Conservation (phyloP, 2,888 invertebrate genomes). For the Ochropleura leucogaster region DNA sequence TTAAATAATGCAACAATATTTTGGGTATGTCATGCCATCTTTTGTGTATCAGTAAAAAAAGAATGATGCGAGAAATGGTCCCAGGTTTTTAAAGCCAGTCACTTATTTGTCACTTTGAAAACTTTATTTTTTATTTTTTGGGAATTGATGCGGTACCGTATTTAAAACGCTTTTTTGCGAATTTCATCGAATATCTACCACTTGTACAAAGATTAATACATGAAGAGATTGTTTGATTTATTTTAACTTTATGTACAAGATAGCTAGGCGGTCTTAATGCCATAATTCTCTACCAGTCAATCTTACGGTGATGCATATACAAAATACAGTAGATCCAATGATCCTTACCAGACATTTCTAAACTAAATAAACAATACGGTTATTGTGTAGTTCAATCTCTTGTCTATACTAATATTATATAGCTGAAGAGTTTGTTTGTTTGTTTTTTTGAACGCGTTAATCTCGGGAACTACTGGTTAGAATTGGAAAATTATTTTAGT, state of each 20-base stretch:
- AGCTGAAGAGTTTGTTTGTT: no score
- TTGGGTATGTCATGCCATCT: background rate
- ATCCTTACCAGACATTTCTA: no score
- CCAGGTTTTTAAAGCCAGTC: slow-evolving; percentile 4
- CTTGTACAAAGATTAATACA: background rate
- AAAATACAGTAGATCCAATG: no score
- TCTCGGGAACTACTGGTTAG: no score
- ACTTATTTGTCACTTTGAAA: slow-evolving; percentile 6
- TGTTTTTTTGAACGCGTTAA: no score
- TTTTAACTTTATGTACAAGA: background rate
- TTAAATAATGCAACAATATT: background rate
- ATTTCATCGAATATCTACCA: background rate
- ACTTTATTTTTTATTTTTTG: background rate
- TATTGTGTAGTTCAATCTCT: no score
- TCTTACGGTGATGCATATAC: no score
- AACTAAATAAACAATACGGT: no score
- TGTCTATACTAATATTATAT: no score
- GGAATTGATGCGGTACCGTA: background rate
- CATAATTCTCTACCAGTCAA: no score
- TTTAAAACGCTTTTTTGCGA: background rate
- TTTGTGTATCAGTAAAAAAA: background rate
- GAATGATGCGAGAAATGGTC: background rate
- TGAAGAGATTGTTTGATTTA: background rate
- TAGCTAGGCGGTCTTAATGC: no score
- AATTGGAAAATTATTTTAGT: no score